Base-by-base conservation (phyloP, 2,888 invertebrate species). In the Tribolium freemani region DNA sequence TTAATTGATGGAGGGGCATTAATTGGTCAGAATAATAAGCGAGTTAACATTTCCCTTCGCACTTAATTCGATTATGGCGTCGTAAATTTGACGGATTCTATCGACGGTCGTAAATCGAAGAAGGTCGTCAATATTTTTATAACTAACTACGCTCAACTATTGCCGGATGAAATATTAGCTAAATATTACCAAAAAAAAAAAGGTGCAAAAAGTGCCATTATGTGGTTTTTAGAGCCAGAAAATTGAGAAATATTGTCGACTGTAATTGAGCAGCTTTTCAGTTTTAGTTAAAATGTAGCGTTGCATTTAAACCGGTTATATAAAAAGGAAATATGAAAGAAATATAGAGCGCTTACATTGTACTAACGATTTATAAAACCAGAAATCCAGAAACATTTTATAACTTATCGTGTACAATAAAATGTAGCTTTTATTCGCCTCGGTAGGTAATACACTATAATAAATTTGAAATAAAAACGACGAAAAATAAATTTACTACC, bases 1-100 rank as follows among this genome's bases (percentile, higher is more conserved):
- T 71, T 71, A 51, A 66, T 71, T 71, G 71, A 60, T 57, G 58
- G 58, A 30, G 45, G 46, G 9, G 60, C 63, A 46, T 61, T 69
- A 69, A 69, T 69, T 69, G 54, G 53, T 54, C 50, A 51, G 51
- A 50, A 60, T 58, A 69, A 69, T 67, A 57, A 67, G 56, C 57
- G 13, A 57, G 38, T 67, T 57, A 51, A 63, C 63, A 63, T 63
- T 50, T 50, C 63, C 50, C 30, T 63, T 63, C 31, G 63, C 63
- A 50, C 31, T 51, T 63, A 51, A 63, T 51, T 63, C 63, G 51
- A 51, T 63, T 48, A 61, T 30, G 30, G 13, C 45, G 16, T 61
- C 61, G 61, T 48, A 61, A 61, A 61, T 57, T 38, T 57, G 56
- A 26, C 56, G 56, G 56, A 57, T 57, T 38, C 56, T 57, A 56